A percentile compares a stretch with the other conserved stretches of the same genome.
Conservation (phyloP, 2,113 vertebrate genomes). For the Archilochus colubris region DNA sequence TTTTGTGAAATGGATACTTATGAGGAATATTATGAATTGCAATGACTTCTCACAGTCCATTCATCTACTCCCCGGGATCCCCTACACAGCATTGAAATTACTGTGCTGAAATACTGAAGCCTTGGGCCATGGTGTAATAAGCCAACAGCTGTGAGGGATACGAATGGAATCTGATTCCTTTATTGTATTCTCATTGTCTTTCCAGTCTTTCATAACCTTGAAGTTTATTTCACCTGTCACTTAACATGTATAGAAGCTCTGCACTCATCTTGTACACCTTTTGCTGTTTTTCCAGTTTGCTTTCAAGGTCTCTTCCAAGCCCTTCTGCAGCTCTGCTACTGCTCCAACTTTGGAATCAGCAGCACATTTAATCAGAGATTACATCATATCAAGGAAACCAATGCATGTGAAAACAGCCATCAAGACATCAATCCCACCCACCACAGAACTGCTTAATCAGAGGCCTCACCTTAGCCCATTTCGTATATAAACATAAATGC, state of each 20-base stretch:
- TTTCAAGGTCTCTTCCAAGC: neutral
- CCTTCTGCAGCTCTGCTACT: neutral
- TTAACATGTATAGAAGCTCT: neutral
- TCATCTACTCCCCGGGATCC: neutral
- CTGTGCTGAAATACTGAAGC: neutral
- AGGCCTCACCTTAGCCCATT: neutral
- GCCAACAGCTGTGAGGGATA: neutral
- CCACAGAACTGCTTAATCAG: neutral
- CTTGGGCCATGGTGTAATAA: neutral
- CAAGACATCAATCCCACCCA: neutral
- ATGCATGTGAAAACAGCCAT: neutral
- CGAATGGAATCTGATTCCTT: neutral
- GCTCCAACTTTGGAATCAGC: constrained; percentile 21
- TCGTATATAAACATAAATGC: neutral
- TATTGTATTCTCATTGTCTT: neutral
- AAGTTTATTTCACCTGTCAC: neutral
- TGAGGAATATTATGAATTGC: neutral
- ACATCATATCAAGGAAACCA: neutral
- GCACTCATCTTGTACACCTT: neutral
- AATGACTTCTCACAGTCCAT: neutral
- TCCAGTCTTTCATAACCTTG: neutral
- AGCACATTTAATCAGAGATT: neutral
- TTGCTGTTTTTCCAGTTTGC: neutral
- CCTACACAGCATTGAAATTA: neutral
- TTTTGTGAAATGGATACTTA: neutral